Evolutionary conservation across 2,113 vertebrate genomes (phyloP).

Genomic region (Chrysochloris asiatica): DNA sequence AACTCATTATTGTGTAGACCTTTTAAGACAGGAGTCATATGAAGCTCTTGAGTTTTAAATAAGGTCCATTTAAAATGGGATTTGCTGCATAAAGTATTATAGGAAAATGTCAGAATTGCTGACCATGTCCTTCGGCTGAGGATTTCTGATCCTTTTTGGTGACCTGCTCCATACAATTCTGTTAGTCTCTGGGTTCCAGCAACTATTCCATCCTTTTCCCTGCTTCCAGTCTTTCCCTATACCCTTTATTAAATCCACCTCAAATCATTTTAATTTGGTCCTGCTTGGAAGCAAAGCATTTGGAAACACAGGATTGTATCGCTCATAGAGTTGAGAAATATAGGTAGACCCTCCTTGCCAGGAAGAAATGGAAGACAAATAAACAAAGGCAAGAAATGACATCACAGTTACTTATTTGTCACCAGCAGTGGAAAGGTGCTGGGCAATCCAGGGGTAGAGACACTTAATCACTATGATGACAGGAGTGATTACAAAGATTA

Average conservation of each 20-base stretch:
- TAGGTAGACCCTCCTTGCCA: neutral
- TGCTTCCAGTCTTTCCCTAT: neutral
- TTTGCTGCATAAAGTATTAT: neutral
- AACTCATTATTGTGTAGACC: constrained; percentile 37
- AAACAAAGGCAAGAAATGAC: neutral
- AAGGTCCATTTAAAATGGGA: constrained; percentile 27
- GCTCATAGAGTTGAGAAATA: neutral
- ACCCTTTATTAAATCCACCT: neutral
- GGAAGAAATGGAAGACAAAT: neutral
- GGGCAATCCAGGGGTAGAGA: neutral
- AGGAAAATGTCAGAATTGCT: neutral
- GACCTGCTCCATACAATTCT: neutral
- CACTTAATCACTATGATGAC: neutral
- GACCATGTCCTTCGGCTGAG: neutral
- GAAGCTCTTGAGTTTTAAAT: constrained; percentile 42
- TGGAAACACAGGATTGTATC: neutral
- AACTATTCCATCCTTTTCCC: neutral
- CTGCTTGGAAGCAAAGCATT: too few relatives aligned
- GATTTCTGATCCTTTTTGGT: neutral
- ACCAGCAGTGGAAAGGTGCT: neutral
- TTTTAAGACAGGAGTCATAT: constrained; percentile 30
- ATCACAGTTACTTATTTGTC: neutral
- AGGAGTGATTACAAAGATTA: neutral
- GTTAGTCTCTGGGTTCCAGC: neutral
- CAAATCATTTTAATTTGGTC: neutral